Percentiles rank a stretch among this genome's conserved stretches.
Evolutionary conservation across 37 sponge, comb jelly and placozoan genomes (phyloP).

Genomic region (Beroe ovata): DNA sequence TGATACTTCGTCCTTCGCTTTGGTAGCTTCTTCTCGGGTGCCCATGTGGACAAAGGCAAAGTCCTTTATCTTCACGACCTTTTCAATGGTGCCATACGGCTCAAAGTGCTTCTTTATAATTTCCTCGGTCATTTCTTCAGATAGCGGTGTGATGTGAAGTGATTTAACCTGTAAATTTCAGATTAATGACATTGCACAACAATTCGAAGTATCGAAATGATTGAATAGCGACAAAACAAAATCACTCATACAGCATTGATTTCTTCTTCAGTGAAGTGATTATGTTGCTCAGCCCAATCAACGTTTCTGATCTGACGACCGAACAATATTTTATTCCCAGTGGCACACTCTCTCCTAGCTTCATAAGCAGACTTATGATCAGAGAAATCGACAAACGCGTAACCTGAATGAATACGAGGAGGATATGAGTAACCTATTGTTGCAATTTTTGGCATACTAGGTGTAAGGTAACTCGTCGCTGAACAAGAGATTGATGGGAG

Average conservation of each 20-base stretch:
- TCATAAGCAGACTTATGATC: constrained; percentile 46
- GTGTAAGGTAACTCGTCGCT: too few relatives aligned
- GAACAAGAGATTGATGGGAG: too few relatives aligned
- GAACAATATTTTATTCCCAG: constrained; percentile 10
- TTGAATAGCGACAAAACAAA: too few relatives aligned
- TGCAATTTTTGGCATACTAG: too few relatives aligned
- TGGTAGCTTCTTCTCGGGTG: constrained; percentile 20
- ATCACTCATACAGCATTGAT: background rate
- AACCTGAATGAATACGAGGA: constrained; percentile 20
- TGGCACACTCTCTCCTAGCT: background rate
- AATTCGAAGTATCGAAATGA: too few relatives aligned
- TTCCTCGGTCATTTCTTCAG: constrained; percentile 36
- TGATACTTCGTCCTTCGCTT: background rate
- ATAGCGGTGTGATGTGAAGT: constrained; percentile 15
- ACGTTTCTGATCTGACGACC: constrained; percentile 28
- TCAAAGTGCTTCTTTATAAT: constrained; percentile 27
- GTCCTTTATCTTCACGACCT: constrained; percentile 24
- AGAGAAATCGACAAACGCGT: constrained; percentile 42
- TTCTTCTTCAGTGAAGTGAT: background rate
- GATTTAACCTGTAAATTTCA: constrained; percentile 51
- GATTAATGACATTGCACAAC: too few relatives aligned
- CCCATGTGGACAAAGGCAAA: constrained; percentile 36
- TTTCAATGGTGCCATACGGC: constrained; percentile 7
- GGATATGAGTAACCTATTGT: too few relatives aligned
- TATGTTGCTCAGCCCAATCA: constrained; percentile 47